Evolutionary conservation across 2,113 vertebrate species (phyloP).

Genomic region (Eolophus roseicapilla): DNA sequence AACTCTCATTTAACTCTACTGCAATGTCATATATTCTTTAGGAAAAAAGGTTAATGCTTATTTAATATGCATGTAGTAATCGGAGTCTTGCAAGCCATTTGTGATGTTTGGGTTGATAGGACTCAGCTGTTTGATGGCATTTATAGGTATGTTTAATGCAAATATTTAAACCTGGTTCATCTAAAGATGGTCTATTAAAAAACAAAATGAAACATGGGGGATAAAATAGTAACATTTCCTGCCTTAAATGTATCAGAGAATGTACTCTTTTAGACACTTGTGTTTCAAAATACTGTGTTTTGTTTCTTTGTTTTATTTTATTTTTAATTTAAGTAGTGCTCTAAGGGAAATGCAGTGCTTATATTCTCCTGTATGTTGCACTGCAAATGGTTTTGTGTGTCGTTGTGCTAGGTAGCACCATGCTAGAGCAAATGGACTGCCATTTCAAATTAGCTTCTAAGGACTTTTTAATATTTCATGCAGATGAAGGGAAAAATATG

Average conservation of each 20-base stretch:
- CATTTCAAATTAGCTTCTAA: not conserved
- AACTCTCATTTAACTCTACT: not conserved
- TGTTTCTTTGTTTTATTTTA: not conserved
- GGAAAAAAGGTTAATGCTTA: constrained; percentile 34
- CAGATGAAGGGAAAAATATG: not conserved
- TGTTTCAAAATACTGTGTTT: not conserved
- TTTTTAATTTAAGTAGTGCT: not conserved
- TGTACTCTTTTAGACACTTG: not conserved
- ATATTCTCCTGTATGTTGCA: not conserved
- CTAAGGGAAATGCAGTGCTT: not conserved
- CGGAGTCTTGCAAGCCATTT: not conserved
- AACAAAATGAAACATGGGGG: not conserved
- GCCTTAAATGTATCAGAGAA: not conserved
- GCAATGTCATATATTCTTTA: not conserved
- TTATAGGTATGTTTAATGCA: constrained; percentile 38
- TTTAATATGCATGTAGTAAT: constrained; percentile 38
- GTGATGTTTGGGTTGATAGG: constrained; percentile 1
- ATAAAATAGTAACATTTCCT: not conserved
- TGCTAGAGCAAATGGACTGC: not conserved
- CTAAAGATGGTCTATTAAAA: constrained; percentile 11
- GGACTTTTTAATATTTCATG: not conserved
- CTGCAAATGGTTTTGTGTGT: not conserved
- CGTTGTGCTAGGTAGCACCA: not conserved
- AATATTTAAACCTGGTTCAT: constrained; percentile 26
- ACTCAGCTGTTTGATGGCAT: constrained; percentile 4